A percentile compares a stretch with the other conserved stretches of the same genome.
Conservation (phyloP, 2,797 vertebrate species). For the Cirrhinus mrigala region DNA sequence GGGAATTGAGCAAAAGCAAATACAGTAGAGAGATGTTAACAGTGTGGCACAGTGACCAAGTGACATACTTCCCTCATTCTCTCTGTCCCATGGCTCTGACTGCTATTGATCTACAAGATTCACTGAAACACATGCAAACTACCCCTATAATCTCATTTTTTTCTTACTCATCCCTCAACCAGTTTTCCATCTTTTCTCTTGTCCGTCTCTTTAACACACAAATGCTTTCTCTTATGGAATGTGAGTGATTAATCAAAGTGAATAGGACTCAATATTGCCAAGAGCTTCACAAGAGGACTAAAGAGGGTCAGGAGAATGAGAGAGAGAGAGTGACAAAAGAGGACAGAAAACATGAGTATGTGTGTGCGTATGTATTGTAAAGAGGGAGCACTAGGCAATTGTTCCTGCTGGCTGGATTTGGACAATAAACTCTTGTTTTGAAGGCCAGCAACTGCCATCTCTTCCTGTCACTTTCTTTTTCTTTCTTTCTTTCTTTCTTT, state of each 20-base stretch:
- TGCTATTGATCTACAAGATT: conserved; percentile 65
- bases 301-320: conserved; percentile 16
- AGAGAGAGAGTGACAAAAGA: conserved; percentile 64
- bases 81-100: conserved; percentile 49
- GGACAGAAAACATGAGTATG: conserved; percentile 32
- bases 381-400: conserved; percentile 67
- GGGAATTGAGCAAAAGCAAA: conserved; percentile 38
- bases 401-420: conserved; percentile 70
- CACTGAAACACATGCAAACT: conserved; percentile 53
- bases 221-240: conserved; percentile 34
- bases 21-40: conserved; percentile 56
- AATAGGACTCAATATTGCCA: conserved; percentile 42
- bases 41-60: conserved; percentile 72
- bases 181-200: conserved; percentile 26
- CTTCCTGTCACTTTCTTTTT: conserved; percentile 64
- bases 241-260: conserved; percentile 56
- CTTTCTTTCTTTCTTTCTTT: conserved; percentile 11
- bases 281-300: conserved; percentile 31
- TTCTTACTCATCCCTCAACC: conserved; percentile 16
- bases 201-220: conserved; percentile 13
- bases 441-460: conserved; percentile 74
- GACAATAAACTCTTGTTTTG: conserved; percentile 74
- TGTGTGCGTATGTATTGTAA: conserved; percentile 51
- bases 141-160: neutral
- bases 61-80: conserved; percentile 72